phyloP scores from a whole-genome alignment of 2,797 vertebrate genomes.

The Acrossocheilus wenchowensis region DNA sequence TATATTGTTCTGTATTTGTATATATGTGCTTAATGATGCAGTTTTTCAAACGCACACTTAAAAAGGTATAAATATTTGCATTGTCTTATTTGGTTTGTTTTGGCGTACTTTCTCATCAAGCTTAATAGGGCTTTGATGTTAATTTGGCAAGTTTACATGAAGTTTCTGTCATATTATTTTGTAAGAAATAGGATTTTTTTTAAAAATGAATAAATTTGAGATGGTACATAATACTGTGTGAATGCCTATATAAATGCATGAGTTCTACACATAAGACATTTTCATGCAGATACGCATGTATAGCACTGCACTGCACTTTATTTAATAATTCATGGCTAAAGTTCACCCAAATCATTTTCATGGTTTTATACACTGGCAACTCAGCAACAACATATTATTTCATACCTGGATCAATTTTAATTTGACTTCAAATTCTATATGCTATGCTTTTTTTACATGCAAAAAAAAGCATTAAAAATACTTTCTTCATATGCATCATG shows the following conservation, averaged over 20 bases:
- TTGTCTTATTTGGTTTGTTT: constrained; percentile 8
- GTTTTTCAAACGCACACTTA: not conserved
- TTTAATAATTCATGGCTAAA: not conserved
- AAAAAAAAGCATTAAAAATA: not conserved
- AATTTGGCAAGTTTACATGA: constrained; percentile 24
- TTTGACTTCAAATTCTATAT: not conserved
- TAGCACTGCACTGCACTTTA: not conserved
- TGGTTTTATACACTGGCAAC: not conserved
- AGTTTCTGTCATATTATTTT: constrained; percentile 15
- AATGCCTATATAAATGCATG: not conserved
- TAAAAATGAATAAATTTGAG: not conserved
- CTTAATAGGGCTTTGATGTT: not conserved
- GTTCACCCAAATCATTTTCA: not conserved
- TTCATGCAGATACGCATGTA: not conserved
- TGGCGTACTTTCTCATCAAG: not conserved
- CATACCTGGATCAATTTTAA: not conserved
- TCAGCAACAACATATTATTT: not conserved
- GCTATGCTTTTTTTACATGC: not conserved
- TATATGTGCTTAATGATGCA: constrained; percentile 28
- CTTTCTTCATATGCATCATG: too few relatives aligned
- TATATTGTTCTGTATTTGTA: not conserved
- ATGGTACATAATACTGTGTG: not conserved
- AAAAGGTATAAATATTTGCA: constrained; percentile 13
- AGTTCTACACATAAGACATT: not conserved
- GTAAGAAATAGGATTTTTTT: not conserved